Conservation (phyloP, 2,888 invertebrate genomes). For the Frankliniella intonsa region DNA sequence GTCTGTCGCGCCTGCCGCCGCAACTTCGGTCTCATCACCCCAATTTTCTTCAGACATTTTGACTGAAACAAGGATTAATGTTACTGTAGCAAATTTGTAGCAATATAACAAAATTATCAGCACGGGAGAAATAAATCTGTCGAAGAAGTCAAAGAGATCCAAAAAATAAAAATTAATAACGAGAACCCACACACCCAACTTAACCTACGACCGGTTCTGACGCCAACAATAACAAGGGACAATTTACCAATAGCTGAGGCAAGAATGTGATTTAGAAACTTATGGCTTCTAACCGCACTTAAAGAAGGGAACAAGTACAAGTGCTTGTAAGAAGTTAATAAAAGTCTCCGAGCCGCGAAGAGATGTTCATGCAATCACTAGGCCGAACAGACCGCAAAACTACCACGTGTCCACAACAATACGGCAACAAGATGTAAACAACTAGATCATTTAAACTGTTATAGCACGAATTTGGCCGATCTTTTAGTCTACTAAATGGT, state of each 20-base stretch:
- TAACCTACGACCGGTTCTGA: not conserved
- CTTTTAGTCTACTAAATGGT: too few relatives aligned
- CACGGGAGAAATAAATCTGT: too few relatives aligned
- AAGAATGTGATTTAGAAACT: too few relatives aligned
- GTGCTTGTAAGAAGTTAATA: too few relatives aligned
- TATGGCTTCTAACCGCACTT: too few relatives aligned
- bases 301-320: too few relatives aligned
- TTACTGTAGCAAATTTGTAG: too few relatives aligned
- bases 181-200: not conserved
- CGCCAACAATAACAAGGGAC: not conserved
- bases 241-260: too few relatives aligned
- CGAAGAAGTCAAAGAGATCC: too few relatives aligned
- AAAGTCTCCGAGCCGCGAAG: not conserved
- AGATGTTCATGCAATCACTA: not conserved
- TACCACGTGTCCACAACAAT: constrained; percentile 10
- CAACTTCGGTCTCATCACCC: constrained; percentile 36
- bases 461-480: too few relatives aligned
- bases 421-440: not conserved
- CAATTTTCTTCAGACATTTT: constrained; percentile 39
- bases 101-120: too few relatives aligned
- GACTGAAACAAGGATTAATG: not conserved
- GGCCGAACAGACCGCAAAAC: not conserved
- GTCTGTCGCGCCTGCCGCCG: constrained; percentile 38
- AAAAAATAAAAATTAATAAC: not conserved
- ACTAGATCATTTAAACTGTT: too few relatives aligned